Base-by-base conservation (phyloP, 1,140 invertebrate genomes). In the Hylaeus anthracinus region DNA sequence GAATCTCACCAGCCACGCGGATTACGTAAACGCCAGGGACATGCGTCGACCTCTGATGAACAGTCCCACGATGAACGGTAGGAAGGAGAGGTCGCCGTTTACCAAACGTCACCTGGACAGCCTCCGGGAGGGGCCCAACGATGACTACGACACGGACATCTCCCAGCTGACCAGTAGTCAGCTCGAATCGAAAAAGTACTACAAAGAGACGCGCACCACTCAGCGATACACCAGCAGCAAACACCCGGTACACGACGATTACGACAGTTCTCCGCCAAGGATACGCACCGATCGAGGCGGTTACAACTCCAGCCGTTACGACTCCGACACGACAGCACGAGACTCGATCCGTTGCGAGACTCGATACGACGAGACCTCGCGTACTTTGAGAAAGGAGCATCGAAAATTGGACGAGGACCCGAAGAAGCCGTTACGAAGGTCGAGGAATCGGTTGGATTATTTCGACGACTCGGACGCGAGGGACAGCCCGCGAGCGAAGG, bases 81-180 rank as follows among this genome's bases (percentile, higher is more conserved):
- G 88, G 14, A 90, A 87, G 3, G 88, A 90, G 53, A 79, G 87
- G 9, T 87, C 89, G 2, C 87, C 87, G 9, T 90, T 91, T 55
- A 41, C 88, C 2, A 90, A 91, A 26, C 70, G 71, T 2, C 88
- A 90, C n/a, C 55, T 92, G 15, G 91, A 91, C 9, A 89, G 91
- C 55, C 66, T 92, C 3, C 85, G 89, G 15, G 91, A 93, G 56
- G 88, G 88, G 0, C 89, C 91, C 0, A 91, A 91, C 61, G 92
- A 93, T 63, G 92, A 93, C 41, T 93, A 93, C 61, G 91, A 93
- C 70, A 93, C 92, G 0, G 92, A 93, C 41, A 93, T 93, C 56
- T 93, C 92, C 0, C 92, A 93, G 55, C 70, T 92, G 67, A 93
- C 92, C 0, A 93, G 88, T 73, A 93, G 91, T 55, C 92, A 92